Evolutionary conservation across 2,797 vertebrate genomes (phyloP).

Genomic region (Pitangus sulphuratus): DNA sequence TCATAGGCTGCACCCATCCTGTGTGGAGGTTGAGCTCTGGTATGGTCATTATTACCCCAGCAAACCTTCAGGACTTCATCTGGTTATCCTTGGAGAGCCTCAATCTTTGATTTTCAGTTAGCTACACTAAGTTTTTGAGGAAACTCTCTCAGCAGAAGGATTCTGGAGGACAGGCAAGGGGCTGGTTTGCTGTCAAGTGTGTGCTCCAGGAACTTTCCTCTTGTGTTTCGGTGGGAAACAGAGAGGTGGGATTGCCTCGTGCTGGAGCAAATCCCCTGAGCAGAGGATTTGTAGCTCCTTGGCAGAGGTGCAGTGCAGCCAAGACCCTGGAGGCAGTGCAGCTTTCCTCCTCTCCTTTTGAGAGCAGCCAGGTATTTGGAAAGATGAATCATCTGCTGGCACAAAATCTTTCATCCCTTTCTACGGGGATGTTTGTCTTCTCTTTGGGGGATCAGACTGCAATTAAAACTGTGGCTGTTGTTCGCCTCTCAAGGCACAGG

Average conservation of each 20-base stretch:
- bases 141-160: neutral
- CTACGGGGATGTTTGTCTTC: neutral
- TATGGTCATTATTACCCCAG: neutral
- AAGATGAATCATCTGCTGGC: neutral
- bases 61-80: neutral
- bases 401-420: neutral
- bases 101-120: neutral
- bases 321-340: neutral
- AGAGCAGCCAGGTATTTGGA: neutral
- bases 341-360: neutral
- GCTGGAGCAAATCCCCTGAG: neutral
- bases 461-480: neutral
- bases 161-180: neutral
- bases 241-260: neutral
- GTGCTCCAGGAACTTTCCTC: neutral
- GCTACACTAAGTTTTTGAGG: neutral
- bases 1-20: rapidly evolving
- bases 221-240: neutral
- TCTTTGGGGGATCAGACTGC: neutral
- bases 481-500: neutral
- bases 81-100: neutral
- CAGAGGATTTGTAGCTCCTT: neutral
- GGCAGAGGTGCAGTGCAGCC: neutral
- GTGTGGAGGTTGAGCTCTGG: neutral
- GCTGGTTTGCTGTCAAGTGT: neutral